Evolutionary conservation across 1,140 invertebrate species (phyloP).

Genomic region (Pogonomyrmex barbatus): DNA sequence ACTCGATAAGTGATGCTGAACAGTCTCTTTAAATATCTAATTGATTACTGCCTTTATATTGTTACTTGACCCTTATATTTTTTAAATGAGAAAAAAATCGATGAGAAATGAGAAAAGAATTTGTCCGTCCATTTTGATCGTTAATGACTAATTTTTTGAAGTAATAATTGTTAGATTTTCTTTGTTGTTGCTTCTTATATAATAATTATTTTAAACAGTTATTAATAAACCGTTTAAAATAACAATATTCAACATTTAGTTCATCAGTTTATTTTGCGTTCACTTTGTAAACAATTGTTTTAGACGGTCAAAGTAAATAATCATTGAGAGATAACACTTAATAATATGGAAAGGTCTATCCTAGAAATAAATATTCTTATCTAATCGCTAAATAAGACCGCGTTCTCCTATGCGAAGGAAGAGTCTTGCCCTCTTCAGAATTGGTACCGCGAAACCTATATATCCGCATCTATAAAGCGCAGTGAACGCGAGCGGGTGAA

Average conservation of each 20-base stretch:
- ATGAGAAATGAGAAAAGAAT: neutral
- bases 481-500: slow-evolving; percentile 83
- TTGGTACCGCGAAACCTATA: slow-evolving; percentile 78
- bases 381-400: slow-evolving; percentile 5
- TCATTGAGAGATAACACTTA: neutral
- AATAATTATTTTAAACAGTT: neutral
- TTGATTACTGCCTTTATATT: neutral
- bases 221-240: neutral
- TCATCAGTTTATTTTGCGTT: neutral
- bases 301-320: neutral
- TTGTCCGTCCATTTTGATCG: neutral
- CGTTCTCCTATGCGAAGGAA: slow-evolving; percentile 27
- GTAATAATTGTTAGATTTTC: neutral
- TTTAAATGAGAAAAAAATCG: neutral
- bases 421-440: slow-evolving; percentile 67
- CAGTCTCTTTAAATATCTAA: neutral
- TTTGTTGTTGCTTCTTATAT: neutral
- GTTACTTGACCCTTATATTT: neutral
- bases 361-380: slow-evolving; percentile 14
- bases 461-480: slow-evolving; percentile 81
- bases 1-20: neutral
- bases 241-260: neutral
- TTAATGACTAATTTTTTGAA: neutral
- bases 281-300: neutral
- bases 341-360: neutral